Conservation (phyloP, 2,888 invertebrate species). For the Andricus curvator region DNA sequence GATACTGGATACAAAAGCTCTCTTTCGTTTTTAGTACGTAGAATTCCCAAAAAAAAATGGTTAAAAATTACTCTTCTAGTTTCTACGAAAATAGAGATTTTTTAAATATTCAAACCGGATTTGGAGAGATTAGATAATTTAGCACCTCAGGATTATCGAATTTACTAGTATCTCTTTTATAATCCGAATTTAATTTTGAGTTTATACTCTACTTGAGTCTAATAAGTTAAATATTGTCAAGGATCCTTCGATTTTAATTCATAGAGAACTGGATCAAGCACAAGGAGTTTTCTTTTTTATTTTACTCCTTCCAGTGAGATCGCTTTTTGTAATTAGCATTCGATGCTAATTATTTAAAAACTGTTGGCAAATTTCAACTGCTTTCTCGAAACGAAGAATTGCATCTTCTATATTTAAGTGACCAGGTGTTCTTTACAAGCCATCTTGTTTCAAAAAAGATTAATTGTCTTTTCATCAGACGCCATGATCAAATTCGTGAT, state of each 20-base stretch:
- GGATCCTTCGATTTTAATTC: background rate
- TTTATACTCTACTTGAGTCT: constrained; percentile 37
- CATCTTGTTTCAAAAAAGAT: background rate
- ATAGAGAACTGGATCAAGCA: background rate
- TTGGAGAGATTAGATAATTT: constrained; percentile 1
- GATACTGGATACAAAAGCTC: background rate
- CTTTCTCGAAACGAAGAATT: background rate
- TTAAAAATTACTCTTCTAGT: background rate
- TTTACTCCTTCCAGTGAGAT: background rate
- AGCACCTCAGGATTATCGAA: constrained; percentile 20
- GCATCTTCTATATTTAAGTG: background rate
- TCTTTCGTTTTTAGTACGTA: background rate
- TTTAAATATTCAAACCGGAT: background rate
- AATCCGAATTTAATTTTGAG: background rate
- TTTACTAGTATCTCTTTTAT: background rate
- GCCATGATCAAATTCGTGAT: constrained; percentile 83
- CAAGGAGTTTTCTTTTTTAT: background rate
- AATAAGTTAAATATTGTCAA: background rate
- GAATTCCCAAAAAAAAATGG: background rate
- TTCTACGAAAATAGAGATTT: background rate
- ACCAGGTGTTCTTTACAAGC: background rate
- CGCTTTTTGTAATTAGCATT: background rate
- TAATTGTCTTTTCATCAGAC: constrained; percentile 62
- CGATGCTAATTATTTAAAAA: constrained; percentile 14
- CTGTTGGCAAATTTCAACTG: background rate